These are phyloP conservation scores for Thereva nobilitata DNA, from an alignment of 2,888 invertebrate species.

Conservation along the genomic window DNA sequence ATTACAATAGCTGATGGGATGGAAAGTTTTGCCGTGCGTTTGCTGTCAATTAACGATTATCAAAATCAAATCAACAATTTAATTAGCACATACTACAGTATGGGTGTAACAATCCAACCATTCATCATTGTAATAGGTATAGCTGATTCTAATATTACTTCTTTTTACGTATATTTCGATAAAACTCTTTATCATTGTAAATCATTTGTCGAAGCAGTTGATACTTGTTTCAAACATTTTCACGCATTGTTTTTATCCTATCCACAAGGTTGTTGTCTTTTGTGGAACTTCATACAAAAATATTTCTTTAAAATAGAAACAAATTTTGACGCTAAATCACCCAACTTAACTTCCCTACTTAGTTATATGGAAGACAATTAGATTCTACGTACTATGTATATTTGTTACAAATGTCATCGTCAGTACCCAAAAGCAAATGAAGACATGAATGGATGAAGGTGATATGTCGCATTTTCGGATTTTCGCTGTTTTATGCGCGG, in stretches of 20 bases:
- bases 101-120: conserved; percentile 42
- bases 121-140: conserved; percentile 41
- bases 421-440: too few relatives aligned
- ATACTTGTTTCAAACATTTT: conserved; percentile 32
- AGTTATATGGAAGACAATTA: conserved; percentile 6
- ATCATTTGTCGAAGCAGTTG: conserved; percentile 25
- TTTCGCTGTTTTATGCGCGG: too few relatives aligned
- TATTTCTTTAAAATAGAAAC: conserved; percentile 24
- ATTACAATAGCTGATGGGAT: neutral
- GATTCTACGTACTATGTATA: too few relatives aligned
- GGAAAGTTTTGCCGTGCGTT: conserved; percentile 39
- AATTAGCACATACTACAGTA: conserved; percentile 40
- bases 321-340: conserved; percentile 9
- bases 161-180: conserved; percentile 41
- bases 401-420: too few relatives aligned
- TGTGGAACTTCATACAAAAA: conserved; percentile 30
- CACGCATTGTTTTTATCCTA: conserved; percentile 26
- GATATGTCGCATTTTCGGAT: too few relatives aligned
- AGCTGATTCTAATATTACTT: conserved; percentile 28
- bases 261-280: conserved; percentile 9
- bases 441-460: too few relatives aligned
- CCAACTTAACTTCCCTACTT: conserved; percentile 1
- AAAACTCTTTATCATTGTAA: conserved; percentile 37
- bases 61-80: conserved; percentile 40
- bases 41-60: conserved; percentile 40